Conservation (phyloP, 2,113 vertebrate species). For the Phyllostomus hastatus region DNA sequence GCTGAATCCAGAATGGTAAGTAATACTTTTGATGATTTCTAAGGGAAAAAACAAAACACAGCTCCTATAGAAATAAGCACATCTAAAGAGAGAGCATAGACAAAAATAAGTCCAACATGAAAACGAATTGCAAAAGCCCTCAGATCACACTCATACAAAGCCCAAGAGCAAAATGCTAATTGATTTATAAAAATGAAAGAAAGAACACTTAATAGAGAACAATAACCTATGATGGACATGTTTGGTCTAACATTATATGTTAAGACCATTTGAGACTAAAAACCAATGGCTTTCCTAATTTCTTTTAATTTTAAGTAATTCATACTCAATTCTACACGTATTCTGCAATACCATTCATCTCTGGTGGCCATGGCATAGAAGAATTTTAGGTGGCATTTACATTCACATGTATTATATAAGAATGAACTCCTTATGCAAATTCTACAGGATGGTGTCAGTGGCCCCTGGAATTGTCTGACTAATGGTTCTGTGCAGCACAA, state of each 20-base stretch:
- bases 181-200: not conserved
- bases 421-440: not conserved
- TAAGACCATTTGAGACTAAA: not conserved
- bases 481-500: not conserved
- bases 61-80: not conserved
- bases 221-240: not conserved
- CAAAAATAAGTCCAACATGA: conserved; percentile 35
- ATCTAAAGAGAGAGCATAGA: not conserved
- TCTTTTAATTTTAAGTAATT: conserved; percentile 24
- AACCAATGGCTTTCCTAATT: conserved; percentile 16
- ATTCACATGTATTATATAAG: not conserved
- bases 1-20: not conserved
- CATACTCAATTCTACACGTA: not conserved
- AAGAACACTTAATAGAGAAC: not conserved
- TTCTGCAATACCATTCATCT: not conserved
- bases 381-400: not conserved
- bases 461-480: not conserved
- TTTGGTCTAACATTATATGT: not conserved
- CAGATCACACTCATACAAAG: not conserved
- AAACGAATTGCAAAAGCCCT: conserved; percentile 14
- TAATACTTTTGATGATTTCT: conserved; percentile 25
- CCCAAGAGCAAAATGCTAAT: conserved; percentile 14
- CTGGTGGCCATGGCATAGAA: not conserved
- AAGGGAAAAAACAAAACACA: conserved; percentile 1
- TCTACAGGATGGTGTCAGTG: not conserved